These are phyloP conservation scores for Xenopus tropicalis DNA, from an alignment of 2,113 vertebrate species.

Conservation along the genomic window UCB_Xtro_10.0 CM004446.2:125170001-125170500, in stretches of 20 bases:
- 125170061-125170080: slow-evolving; percentile 44
- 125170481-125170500: slow-evolving; percentile 78
- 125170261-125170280: slow-evolving; percentile 54
- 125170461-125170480: slow-evolving; percentile 70
- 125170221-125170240: slow-evolving; percentile 46
- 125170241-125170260: slow-evolving; percentile 57
- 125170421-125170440: slow-evolving; percentile 76
- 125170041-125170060: slow-evolving; percentile 55
- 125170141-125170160: slow-evolving; percentile 42
- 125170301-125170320: slow-evolving; percentile 65
- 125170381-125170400: slow-evolving; percentile 72
- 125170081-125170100: slow-evolving; percentile 46
- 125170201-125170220: slow-evolving; percentile 54
- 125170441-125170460: slow-evolving; percentile 64
- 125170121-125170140: slow-evolving; percentile 40
- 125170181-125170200: slow-evolving; percentile 51
- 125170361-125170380: slow-evolving; percentile 66
- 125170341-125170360: slow-evolving; percentile 72
- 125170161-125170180: slow-evolving; percentile 46
- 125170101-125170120: slow-evolving; percentile 52
- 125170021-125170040: slow-evolving; percentile 57
- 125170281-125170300: slow-evolving; percentile 65
- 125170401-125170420: slow-evolving; percentile 67
- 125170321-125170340: slow-evolving; percentile 76
- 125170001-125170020: slow-evolving; percentile 48